A percentile compares a stretch with the other conserved stretches of the same genome.
Evolutionary conservation across 2,888 invertebrate genomes (phyloP).

Genomic region (Atrina japonica): DNA sequence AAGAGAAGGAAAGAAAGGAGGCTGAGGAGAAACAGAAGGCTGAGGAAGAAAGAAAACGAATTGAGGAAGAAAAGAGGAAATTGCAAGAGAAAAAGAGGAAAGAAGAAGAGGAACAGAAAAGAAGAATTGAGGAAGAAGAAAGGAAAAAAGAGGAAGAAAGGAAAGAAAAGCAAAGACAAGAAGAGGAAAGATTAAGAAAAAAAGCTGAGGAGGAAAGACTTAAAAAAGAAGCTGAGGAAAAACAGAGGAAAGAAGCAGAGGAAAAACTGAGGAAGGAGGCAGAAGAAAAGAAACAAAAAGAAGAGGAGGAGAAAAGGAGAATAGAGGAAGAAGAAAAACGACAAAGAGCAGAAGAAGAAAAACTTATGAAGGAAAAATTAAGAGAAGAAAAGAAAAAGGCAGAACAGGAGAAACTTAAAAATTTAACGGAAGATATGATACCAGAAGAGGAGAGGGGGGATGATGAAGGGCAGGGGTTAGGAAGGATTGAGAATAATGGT

Average conservation of each 20-base stretch:
- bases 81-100: constrained; percentile 42
- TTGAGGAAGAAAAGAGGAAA: constrained; percentile 45
- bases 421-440: constrained; percentile 2
- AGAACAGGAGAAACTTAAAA: constrained; percentile 22
- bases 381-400: constrained; percentile 21
- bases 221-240: constrained; percentile 45
- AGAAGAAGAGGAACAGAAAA: constrained; percentile 36
- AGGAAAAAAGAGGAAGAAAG: constrained; percentile 37
- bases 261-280: constrained; percentile 40
- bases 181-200: constrained; percentile 34
- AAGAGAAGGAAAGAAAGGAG: constrained; percentile 46
- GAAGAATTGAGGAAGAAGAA: constrained; percentile 19
- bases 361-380: not conserved
- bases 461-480: not conserved
- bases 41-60: constrained; percentile 46
- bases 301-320: constrained; percentile 41
- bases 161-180: constrained; percentile 41
- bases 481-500: not conserved
- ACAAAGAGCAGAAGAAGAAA: constrained; percentile 24
- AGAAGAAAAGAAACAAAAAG: constrained; percentile 44
- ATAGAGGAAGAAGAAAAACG: constrained; percentile 38
- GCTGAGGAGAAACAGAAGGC: constrained; percentile 43
- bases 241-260: constrained; percentile 43
- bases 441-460: constrained; percentile 17
- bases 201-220: constrained; percentile 25